Evolutionary conservation across 2,113 vertebrate species (phyloP).

Genomic region (Pseudois nayaur): DNA sequence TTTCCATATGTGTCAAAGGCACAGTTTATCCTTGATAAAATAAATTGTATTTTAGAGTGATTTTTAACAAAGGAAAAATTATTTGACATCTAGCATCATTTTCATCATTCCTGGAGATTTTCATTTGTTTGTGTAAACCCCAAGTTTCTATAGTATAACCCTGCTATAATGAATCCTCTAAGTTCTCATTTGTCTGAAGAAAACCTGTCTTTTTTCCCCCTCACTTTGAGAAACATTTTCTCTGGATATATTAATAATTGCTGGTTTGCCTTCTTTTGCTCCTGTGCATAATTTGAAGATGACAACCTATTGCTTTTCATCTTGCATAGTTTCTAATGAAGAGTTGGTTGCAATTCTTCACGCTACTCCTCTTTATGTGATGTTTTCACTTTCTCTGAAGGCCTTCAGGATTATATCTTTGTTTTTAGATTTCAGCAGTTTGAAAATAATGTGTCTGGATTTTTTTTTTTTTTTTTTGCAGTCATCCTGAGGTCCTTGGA

Average conservation of each 20-base stretch:
- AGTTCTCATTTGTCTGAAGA: neutral
- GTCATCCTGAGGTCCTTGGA: neutral
- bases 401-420: neutral
- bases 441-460: neutral
- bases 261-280: neutral
- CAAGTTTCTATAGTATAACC: neutral
- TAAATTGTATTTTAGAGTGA: neutral
- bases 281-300: neutral
- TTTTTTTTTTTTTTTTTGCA: neutral
- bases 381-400: neutral
- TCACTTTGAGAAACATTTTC: neutral
- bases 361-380: neutral
- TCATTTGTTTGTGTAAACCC: neutral
- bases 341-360: neutral
- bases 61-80: neutral
- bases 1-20: neutral
- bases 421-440: neutral
- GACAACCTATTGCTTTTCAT: neutral
- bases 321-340: neutral
- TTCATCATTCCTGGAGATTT: neutral
- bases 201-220: neutral
- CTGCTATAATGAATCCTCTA: neutral
- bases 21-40: neutral
- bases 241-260: neutral
- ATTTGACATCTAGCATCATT: neutral